Conservation (phyloP, 2,888 invertebrate genomes). For the Xestoiulus laeticollis region DNA sequence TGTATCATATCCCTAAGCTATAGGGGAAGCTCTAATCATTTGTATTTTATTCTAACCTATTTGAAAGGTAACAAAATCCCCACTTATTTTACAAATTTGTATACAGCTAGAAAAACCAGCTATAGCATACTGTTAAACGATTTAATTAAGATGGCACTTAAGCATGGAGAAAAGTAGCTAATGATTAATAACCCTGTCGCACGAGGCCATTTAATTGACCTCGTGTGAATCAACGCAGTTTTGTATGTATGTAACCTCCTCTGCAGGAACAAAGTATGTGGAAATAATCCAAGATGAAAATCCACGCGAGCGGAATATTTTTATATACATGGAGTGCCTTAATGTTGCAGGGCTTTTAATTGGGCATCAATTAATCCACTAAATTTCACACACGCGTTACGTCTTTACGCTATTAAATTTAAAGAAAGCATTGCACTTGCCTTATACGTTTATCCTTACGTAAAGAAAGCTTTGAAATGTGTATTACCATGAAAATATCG, state of each 20-base stretch:
- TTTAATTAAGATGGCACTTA: conserved; percentile 10
- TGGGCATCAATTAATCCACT: neutral
- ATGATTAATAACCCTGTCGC: neutral
- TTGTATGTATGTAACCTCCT: neutral
- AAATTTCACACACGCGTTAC: neutral
- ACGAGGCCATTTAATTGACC: conserved; percentile 27
- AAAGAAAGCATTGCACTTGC: neutral
- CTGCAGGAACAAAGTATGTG: neutral
- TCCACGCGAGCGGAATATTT: neutral
- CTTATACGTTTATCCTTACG: neutral
- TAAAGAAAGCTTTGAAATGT: neutral
- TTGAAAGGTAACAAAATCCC: too few species aligned
- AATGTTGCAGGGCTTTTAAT: conserved; percentile 6
- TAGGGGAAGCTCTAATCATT: too few species aligned
- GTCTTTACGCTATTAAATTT: neutral
- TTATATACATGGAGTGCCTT: too few species aligned
- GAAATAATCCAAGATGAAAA: neutral
- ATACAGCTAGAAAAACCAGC: too few species aligned
- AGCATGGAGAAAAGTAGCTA: neutral
- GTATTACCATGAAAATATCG: neutral
- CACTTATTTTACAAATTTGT: too few species aligned
- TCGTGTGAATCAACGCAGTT: conserved; percentile 12
- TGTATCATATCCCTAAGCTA: too few species aligned
- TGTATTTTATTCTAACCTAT: too few species aligned
- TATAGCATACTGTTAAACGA: neutral